phyloP scores from a whole-genome alignment of 2,888 invertebrate species.

The Kuschelorhynchus macadamiae region DNA sequence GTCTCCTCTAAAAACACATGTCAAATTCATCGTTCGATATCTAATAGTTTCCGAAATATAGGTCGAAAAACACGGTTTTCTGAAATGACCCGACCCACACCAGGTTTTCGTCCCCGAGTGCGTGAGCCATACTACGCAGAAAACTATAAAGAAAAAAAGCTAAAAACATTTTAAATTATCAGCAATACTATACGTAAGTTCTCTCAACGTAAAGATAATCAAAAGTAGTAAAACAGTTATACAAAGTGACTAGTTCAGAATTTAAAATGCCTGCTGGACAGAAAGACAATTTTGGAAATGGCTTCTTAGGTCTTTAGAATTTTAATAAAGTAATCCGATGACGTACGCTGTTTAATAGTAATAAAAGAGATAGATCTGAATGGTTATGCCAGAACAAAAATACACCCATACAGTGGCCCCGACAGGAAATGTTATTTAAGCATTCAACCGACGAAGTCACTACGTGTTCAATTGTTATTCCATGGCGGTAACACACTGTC shows the following conservation, averaged over 20 bases:
- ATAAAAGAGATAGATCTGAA: conserved; percentile 48
- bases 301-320: conserved; percentile 37
- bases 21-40: too few relatives aligned
- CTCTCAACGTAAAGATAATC: too few relatives aligned
- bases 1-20: too few relatives aligned
- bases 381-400: conserved; percentile 43
- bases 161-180: too few relatives aligned
- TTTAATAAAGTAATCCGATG: conserved; percentile 39
- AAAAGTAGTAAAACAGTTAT: conserved; percentile 27
- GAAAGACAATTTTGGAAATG: conserved; percentile 38
- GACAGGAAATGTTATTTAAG: conserved; percentile 67
- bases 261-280: not conserved
- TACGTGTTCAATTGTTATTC: conserved; percentile 68
- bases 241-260: conserved; percentile 15
- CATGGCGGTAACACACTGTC: conserved; percentile 64
- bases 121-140: too few relatives aligned
- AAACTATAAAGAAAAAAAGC: too few relatives aligned
- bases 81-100: too few relatives aligned
- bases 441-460: conserved; percentile 64
- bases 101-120: too few relatives aligned
- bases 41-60: too few relatives aligned
- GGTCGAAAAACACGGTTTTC: too few relatives aligned
- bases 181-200: too few relatives aligned
- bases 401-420: conserved; percentile 50
- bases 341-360: conserved; percentile 34